Evolutionary conservation across 2,113 vertebrate species (phyloP), one percentile per base, ranked within the genome.

Genomic region (Formicarius rufipectus): DNA sequence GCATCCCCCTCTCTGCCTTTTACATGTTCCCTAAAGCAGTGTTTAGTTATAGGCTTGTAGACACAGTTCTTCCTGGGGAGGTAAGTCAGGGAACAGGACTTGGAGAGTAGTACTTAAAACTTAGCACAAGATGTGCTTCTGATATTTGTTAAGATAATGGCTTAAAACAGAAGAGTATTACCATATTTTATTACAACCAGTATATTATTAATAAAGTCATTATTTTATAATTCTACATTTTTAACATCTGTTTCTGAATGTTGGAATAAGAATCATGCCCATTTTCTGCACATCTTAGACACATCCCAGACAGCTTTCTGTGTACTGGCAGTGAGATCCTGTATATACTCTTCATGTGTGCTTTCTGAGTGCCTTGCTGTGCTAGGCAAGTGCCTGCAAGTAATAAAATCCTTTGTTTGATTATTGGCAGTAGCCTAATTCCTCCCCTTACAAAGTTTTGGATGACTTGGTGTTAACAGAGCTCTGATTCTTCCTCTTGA

Each of bases 401-500:
- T 24, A 37, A 94, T 60, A 64, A 91, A 85, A 79, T 55, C 49
- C 35, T 37, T 87, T 64, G 20, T 76, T 47, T 78, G 60, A 44
- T 30, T 44, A 30, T 18, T 66, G 31, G 45, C 67, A 73, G 86
- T 35, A 75, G 50, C 76, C 59, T 50, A 23, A 69, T 66, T 37
- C 23, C 12, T 74, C 31, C 14, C 85, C 72, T 82, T 91, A 95
- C 16, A 96, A 42, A 44, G 93, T 93, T 53, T 94, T 56, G 3
- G 95, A 44, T 40, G 86, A 92, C 17, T 88, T 63, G 40, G 33
- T 64, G 66, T 88, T 84, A 79, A 22, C 18, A 63, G 84, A 76
- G 52, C 90, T 95, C 3, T 7, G 35, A 21, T 78, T 90, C 53
- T 94, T 98, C 92, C 98, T 98, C 95, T 95, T 98, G 92, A 99